Evolutionary conservation across 2,113 vertebrate species (phyloP).

Genomic region (Tonatia bakeri): DNA sequence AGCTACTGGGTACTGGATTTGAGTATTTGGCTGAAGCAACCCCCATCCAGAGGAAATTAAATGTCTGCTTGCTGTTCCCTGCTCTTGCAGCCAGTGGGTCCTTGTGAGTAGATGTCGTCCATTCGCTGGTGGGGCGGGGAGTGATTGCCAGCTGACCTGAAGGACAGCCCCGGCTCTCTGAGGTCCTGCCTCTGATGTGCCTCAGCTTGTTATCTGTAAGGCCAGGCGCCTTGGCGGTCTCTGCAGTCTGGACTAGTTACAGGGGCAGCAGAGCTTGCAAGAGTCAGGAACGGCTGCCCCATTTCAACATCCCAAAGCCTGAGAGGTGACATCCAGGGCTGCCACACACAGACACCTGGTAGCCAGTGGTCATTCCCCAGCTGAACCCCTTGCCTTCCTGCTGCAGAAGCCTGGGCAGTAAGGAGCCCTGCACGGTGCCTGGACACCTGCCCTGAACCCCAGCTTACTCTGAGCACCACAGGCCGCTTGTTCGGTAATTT

Average conservation of each 20-base stretch:
- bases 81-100: neutral
- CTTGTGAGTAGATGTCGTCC: neutral
- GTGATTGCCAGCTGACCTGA: neutral
- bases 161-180: neutral
- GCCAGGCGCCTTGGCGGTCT: accelerated
- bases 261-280: no score
- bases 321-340: neutral
- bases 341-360: accelerated
- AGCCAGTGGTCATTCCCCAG: neutral
- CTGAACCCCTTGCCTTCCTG: neutral
- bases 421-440: accelerated
- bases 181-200: neutral
- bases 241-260: neutral
- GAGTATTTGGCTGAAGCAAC: neutral
- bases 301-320: neutral
- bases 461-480: neutral
- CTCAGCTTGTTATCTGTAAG: neutral
- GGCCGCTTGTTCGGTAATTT: constrained; percentile 80
- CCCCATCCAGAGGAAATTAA: neutral
- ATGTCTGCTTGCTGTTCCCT: neutral
- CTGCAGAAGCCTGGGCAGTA: accelerated
- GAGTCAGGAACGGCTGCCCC: neutral
- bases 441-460: neutral
- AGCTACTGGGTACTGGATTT: neutral
- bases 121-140: no score